Conservation (phyloP, 2,888 invertebrate genomes). For the Phortica okadai region DNA sequence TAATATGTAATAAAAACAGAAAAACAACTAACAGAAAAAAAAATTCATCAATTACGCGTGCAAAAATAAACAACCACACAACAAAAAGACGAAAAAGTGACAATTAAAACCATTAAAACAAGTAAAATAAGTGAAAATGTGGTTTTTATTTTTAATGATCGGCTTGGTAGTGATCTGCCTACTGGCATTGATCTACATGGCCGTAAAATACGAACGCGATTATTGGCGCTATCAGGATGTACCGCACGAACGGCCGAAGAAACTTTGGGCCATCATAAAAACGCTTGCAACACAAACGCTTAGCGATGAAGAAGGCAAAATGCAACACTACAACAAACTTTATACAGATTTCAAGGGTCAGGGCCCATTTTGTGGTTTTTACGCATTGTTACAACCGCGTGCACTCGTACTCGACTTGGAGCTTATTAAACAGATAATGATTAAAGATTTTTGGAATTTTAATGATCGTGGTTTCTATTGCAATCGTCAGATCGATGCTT, state of each 20-base stretch:
- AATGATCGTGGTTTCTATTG: conserved; percentile 73
- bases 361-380: conserved; percentile 73
- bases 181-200: conserved; percentile 55
- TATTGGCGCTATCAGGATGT: conserved; percentile 70
- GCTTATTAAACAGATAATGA: conserved; percentile 70
- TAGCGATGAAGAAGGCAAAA: conserved; percentile 57
- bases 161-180: conserved; percentile 61
- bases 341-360: conserved; percentile 69
- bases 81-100: background rate
- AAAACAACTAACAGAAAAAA: background rate
- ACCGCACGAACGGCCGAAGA: conserved; percentile 67
- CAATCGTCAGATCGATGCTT: conserved; percentile 74
- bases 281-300: conserved; percentile 54
- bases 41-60: background rate
- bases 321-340: conserved; percentile 57
- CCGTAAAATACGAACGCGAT: conserved; percentile 64
- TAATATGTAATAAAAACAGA: background rate
- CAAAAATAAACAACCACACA: conserved; percentile 6
- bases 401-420: conserved; percentile 71
- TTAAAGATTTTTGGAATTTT: conserved; percentile 74
- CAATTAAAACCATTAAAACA: background rate
- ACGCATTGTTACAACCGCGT: conserved; percentile 65
- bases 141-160: conserved; percentile 66
- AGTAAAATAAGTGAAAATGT: conserved; percentile 53
- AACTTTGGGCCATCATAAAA: conserved; percentile 60